Evolutionary conservation across 1,140 invertebrate genomes (phyloP).

Genomic region (Zaprionus capensis): DNA sequence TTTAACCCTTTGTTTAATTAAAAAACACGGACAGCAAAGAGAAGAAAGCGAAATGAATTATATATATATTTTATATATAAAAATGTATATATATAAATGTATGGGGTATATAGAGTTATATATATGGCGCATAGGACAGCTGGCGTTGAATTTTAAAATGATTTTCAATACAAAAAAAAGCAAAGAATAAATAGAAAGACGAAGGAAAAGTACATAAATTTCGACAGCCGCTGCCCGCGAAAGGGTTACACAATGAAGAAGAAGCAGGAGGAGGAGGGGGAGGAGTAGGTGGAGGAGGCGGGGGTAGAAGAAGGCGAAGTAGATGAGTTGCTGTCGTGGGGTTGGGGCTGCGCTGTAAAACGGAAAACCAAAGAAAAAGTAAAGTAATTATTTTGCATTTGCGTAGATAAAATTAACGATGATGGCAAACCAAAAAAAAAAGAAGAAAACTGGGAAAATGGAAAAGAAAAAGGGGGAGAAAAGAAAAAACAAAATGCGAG

Average conservation of each 20-base stretch:
- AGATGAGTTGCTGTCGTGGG: not conserved
- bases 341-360: slow-evolving; percentile 2
- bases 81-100: slow-evolving; percentile 16
- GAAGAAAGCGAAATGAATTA: slow-evolving; percentile 44
- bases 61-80: slow-evolving; percentile 29
- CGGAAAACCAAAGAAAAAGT: slow-evolving; percentile 76
- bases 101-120: slow-evolving; percentile 8
- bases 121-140: slow-evolving; percentile 52
- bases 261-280: slow-evolving; percentile 1
- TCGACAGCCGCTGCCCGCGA: slow-evolving; percentile 62
- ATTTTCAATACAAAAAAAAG: slow-evolving; percentile 66
- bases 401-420: slow-evolving; percentile 82
- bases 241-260: slow-evolving; percentile 26
- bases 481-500: not conserved
- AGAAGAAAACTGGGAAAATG: slow-evolving; percentile 3
- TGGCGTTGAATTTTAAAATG: slow-evolving; percentile 77
- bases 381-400: slow-evolving; percentile 83
- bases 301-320: not conserved
- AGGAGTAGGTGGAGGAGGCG: not conserved
- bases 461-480: slow-evolving; percentile 1
- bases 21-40: slow-evolving; percentile 62
- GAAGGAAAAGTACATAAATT: slow-evolving; percentile 76
- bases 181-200: slow-evolving; percentile 53
- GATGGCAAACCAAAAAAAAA: slow-evolving; percentile 48
- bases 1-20: slow-evolving; percentile 83